Conservation (phyloP, 1,140 invertebrate species). For the Chelonus insularis region DNA sequence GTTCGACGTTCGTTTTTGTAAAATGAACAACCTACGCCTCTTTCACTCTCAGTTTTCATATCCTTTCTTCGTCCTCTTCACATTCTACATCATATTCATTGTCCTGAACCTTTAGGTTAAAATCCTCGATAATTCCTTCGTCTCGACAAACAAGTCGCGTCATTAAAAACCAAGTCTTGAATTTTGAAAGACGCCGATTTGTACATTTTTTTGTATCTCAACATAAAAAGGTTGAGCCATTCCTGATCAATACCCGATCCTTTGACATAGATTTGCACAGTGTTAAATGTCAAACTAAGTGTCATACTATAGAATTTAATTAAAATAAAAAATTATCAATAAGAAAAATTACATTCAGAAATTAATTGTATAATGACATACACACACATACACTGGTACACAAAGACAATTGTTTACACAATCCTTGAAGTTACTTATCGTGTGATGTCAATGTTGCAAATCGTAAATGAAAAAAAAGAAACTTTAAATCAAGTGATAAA, state of each 20-base stretch:
- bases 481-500: not conserved
- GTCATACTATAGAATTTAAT: slow-evolving; percentile 19
- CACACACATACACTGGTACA: not conserved
- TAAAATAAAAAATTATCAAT: not conserved
- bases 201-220: not conserved
- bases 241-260: not conserved
- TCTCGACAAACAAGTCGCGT: slow-evolving; percentile 12
- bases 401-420: not conserved
- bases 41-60: slow-evolving; percentile 3
- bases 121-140: slow-evolving; percentile 22
- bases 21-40: slow-evolving; percentile 2
- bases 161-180: slow-evolving; percentile 18
- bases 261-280: slow-evolving; percentile 23
- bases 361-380: not conserved
- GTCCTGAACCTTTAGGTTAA: slow-evolving; percentile 17
- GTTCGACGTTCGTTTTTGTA: not conserved
- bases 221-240: not conserved
- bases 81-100: slow-evolving; percentile 5
- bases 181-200: slow-evolving; percentile 15
- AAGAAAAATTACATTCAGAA: not conserved
- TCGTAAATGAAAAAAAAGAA: no score
- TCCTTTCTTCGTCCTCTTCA: not conserved
- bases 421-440: no score
- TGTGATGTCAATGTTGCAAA: no score
- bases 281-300: slow-evolving; percentile 28